Evolutionary conservation across 2,888 invertebrate species (phyloP).

Genomic region (Nomada flava): DNA sequence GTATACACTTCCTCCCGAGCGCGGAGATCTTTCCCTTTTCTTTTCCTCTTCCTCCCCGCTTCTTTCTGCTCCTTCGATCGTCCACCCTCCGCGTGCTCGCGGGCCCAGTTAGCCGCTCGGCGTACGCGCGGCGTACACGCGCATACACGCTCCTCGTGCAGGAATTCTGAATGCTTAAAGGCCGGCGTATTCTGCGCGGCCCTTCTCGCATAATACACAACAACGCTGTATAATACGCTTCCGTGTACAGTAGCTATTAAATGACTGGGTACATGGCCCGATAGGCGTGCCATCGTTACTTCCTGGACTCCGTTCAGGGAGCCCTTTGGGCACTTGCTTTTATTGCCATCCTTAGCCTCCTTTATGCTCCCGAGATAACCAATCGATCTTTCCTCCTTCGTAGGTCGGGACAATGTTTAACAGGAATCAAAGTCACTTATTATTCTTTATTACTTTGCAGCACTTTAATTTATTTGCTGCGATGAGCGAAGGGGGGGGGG

Average conservation of each 20-base stretch:
- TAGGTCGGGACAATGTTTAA: too few species aligned
- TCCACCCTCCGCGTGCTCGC: constrained; percentile 12
- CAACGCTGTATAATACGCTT: constrained; percentile 73
- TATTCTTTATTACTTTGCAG: too few species aligned
- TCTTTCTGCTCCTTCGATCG: constrained; percentile 15
- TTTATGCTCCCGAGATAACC: too few species aligned
- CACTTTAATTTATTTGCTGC: too few species aligned
- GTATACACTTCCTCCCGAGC: constrained; percentile 31
- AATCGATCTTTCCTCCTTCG: not conserved
- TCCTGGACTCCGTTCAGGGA: constrained; percentile 49
- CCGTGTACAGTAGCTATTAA: constrained; percentile 78
- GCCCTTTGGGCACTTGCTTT: too few species aligned
- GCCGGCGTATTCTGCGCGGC: constrained; percentile 49
- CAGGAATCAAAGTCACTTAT: too few species aligned
- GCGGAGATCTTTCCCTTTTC: constrained; percentile 2
- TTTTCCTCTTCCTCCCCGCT: not conserved
- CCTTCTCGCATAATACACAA: constrained; percentile 69
- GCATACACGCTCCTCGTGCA: constrained; percentile 52
- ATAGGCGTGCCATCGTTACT: constrained; percentile 71
- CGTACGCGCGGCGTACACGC: constrained; percentile 3
- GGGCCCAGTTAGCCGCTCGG: not conserved
- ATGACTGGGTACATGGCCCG: constrained; percentile 75
- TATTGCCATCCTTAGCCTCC: too few species aligned
- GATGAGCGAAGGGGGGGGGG: too few species aligned
- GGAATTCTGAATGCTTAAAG: constrained; percentile 70